Evolutionary conservation across 2,888 invertebrate genomes (phyloP).

Genomic region (Pandemis corylana): DNA sequence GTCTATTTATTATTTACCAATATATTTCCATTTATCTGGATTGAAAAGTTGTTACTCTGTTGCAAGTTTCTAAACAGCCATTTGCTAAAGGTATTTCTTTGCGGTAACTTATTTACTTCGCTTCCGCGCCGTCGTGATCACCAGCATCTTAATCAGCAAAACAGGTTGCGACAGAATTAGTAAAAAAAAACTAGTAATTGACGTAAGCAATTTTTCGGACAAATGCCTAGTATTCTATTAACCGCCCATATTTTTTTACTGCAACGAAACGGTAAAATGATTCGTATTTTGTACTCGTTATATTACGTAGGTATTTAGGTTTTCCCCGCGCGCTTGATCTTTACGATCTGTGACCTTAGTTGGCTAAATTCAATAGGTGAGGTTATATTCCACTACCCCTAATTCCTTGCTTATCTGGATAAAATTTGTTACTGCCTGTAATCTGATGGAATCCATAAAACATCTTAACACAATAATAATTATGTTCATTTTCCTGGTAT

Average conservation of each 20-base stretch:
- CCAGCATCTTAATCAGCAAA: slow-evolving; percentile 33
- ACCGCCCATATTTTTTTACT: not conserved
- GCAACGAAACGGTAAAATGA: not conserved
- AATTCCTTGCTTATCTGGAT: not conserved
- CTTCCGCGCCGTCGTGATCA: slow-evolving; percentile 20
- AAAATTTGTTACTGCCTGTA: not conserved
- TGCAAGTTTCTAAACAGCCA: not conserved
- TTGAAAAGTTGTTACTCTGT: not conserved
- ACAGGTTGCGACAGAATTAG: slow-evolving; percentile 31
- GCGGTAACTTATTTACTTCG: slow-evolving; percentile 14
- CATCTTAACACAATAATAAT: not conserved
- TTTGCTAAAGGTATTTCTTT: slow-evolving; percentile 8
- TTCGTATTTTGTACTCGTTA: not conserved
- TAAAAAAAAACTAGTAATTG: slow-evolving; percentile 1
- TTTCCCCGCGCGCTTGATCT: not conserved
- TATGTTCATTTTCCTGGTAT: not conserved
- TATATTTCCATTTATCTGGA: not conserved
- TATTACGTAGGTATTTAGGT: slow-evolving; percentile 5
- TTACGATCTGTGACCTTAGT: slow-evolving; percentile 4
- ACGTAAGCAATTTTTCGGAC: slow-evolving; percentile 20
- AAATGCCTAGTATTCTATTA: not conserved
- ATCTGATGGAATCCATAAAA: not conserved
- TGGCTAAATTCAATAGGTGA: not conserved
- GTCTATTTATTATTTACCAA: not conserved
- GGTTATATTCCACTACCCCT: slow-evolving; percentile 2